These are phyloP conservation scores for Drosophila atripex DNA, from an alignment of 2,888 invertebrate species.

Conservation along the genomic window DNA sequence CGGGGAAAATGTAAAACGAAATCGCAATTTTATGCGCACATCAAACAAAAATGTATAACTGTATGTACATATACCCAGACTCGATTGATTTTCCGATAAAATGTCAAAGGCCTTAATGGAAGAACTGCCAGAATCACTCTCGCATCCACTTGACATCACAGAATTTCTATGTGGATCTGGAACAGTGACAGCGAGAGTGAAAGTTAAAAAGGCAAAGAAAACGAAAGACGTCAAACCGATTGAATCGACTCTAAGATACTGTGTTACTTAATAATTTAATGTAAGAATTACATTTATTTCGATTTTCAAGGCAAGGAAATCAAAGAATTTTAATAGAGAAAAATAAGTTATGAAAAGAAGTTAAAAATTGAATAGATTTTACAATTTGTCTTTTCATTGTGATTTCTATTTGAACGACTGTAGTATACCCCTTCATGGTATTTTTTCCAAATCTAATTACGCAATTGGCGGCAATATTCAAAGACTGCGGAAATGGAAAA, in stretches of 20 bases:
- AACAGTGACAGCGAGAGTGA: conserved; percentile 59
- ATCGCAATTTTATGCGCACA: conserved; percentile 70
- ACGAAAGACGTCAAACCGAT: neutral
- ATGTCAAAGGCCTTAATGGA: conserved; percentile 71
- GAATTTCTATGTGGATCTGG: conserved; percentile 19
- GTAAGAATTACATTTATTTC: no score
- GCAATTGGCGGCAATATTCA: conserved; percentile 48
- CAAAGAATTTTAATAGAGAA: no score
- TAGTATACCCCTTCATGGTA: neutral
- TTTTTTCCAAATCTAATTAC: conserved; percentile 20
- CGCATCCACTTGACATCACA: conserved; percentile 64
- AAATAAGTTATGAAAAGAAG: neutral
- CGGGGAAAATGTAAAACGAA: conserved; percentile 55
- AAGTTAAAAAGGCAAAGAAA: conserved; percentile 38
- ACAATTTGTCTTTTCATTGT: neutral
- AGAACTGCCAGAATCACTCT: conserved; percentile 36
- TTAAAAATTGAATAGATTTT: neutral
- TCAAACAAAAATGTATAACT: conserved; percentile 67
- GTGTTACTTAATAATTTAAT: neutral
- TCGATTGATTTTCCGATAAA: conserved; percentile 68
- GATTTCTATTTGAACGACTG: neutral
- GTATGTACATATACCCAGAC: conserved; percentile 21
- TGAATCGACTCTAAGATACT: neutral
- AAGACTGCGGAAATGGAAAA: conserved; percentile 47
- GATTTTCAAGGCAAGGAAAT: no score